Conservation (phyloP, 2,797 vertebrate genomes). For the Iguana delicatissima region DNA sequence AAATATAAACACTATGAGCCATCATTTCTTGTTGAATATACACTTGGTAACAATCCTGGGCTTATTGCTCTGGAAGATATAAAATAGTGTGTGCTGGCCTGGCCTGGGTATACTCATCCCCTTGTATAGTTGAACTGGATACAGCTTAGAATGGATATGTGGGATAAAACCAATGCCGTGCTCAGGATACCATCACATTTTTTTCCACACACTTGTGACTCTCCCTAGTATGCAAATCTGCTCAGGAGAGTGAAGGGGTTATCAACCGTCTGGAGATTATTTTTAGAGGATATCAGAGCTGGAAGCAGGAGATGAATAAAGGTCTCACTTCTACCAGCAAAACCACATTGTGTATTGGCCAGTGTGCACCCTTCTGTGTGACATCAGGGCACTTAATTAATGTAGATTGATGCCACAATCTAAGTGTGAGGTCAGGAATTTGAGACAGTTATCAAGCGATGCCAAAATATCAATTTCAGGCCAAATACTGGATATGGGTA, state of each 20-base stretch:
- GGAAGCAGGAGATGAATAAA: neutral
- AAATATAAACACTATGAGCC: neutral
- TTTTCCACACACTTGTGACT: neutral
- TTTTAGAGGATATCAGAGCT: neutral
- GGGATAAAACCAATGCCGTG: neutral
- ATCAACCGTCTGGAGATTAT: neutral
- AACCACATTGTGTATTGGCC: neutral
- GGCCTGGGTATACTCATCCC: neutral
- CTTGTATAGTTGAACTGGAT: neutral
- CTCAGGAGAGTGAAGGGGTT: neutral
- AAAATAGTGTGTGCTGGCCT: neutral
- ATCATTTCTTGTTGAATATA: neutral
- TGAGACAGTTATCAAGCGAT: neutral
- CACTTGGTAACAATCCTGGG: neutral
- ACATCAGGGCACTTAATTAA: neutral
- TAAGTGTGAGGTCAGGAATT: neutral
- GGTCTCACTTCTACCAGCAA: neutral
- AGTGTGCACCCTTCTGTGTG: neutral
- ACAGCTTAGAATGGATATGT: neutral
- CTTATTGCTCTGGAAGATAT: neutral
- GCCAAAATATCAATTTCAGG: neutral
- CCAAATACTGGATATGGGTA: neutral
- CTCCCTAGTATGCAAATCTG: neutral
- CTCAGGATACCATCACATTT: neutral
- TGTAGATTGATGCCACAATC: neutral